phyloP scores from a whole-genome alignment of 2,113 vertebrate species.

The Ctenomys sociabilis region DNA sequence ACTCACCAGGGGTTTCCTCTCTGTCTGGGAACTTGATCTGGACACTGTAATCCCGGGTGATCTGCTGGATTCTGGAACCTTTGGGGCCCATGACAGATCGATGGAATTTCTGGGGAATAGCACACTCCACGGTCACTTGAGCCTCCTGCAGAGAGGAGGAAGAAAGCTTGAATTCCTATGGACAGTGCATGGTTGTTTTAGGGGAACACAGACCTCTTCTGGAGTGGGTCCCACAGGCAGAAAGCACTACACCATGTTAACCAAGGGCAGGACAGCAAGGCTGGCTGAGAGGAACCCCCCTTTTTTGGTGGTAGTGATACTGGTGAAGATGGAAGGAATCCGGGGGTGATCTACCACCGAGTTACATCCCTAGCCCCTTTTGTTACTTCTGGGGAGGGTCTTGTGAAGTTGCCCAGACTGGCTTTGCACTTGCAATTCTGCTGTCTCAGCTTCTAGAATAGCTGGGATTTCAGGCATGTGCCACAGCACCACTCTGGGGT shows the following conservation, averaged over 20 bases:
- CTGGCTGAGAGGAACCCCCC: background rate
- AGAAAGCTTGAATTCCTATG: background rate
- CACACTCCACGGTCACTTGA: slow-evolving; percentile 96
- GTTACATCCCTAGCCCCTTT: background rate
- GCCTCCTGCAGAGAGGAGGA: slow-evolving; percentile 89
- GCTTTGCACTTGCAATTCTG: background rate
- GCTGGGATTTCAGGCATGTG: background rate
- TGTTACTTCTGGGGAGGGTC: background rate
- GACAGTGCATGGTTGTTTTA: accelerated
- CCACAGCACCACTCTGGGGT: background rate
- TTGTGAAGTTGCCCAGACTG: background rate
- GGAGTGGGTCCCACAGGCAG: background rate
- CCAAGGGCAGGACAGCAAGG: background rate
- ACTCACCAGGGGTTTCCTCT: slow-evolving; percentile 92
- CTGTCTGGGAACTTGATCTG: slow-evolving; percentile 99
- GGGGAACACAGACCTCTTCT: background rate
- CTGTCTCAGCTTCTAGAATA: background rate
- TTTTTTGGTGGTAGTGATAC: background rate
- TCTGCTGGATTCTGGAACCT: slow-evolving; percentile 97
- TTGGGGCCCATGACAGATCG: slow-evolving; percentile 99
- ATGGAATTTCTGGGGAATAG: slow-evolving; percentile 96
- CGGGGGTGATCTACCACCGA: background rate
- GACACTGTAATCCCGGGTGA: slow-evolving; percentile 95
- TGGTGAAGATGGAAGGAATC: background rate
- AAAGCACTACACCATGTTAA: background rate